These are phyloP conservation scores for Semaprochilodus insignis DNA, from an alignment of 2,797 vertebrate genomes.

Conservation along the genomic window DNA sequence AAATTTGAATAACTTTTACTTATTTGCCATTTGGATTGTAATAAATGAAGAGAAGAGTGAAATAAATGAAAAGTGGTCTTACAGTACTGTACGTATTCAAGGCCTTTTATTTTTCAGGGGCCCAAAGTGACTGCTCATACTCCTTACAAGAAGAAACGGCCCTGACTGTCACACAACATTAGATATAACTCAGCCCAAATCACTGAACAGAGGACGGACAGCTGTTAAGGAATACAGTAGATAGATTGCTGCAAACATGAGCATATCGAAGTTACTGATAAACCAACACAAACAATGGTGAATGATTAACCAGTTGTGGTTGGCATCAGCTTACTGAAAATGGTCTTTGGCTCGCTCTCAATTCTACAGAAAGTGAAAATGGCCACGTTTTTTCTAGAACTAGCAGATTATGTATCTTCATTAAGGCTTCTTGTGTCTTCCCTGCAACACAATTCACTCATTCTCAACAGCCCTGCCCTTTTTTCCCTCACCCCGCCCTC, in stretches of 20 bases:
- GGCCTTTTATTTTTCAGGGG: too few species aligned
- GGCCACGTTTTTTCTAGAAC: neutral
- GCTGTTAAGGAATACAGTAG: neutral
- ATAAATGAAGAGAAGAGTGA: too few species aligned
- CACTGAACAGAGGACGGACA: neutral
- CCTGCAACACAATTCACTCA: slow-evolving; percentile 72
- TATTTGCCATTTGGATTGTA: too few species aligned
- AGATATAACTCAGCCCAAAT: slow-evolving; percentile 1
- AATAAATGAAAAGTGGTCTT: too few species aligned
- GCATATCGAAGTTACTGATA: slow-evolving; percentile 28
- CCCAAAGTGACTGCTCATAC: neutral
- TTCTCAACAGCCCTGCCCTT: slow-evolving; percentile 62
- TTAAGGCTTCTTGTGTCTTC: slow-evolving; percentile 57
- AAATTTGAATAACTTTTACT: too few species aligned
- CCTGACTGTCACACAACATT: neutral
- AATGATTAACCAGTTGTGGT: slow-evolving; percentile 47
- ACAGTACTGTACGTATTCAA: too few species aligned
- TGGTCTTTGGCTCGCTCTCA: slow-evolving; percentile 19
- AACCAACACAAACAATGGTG: slow-evolving; percentile 8
- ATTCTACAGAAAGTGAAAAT: slow-evolving; percentile 6
- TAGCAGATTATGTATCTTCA: slow-evolving; percentile 22
- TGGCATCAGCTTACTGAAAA: slow-evolving; percentile 5
- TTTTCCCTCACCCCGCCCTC: slow-evolving; percentile 54
- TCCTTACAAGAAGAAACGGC: too few species aligned
- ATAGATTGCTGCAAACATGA: neutral